Percentiles rank a stretch among this genome's conserved stretches.
phyloP scores from a whole-genome alignment of 2,888 invertebrate genomes.

The Netelia inedita region DNA sequence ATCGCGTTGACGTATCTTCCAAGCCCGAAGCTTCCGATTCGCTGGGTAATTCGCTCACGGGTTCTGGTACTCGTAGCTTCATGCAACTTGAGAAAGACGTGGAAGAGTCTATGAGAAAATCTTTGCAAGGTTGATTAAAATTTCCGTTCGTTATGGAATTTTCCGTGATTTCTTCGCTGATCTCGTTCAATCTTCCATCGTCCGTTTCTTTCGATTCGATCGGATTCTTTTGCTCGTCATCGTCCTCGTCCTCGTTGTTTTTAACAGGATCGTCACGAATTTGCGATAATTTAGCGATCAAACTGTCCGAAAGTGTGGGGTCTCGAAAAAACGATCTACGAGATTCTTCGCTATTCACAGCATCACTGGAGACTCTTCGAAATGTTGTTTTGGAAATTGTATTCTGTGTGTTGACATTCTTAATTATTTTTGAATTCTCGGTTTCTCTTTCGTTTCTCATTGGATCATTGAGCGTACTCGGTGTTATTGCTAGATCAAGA shows the following conservation, averaged over 20 bases:
- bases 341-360: conserved; percentile 4
- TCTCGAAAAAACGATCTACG: conserved; percentile 19
- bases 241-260: conserved; percentile 38
- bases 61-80: conserved; percentile 24
- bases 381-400: background rate
- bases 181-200: background rate
- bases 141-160: background rate
- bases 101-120: conserved; percentile 42
- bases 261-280: background rate
- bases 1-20: conserved; percentile 67
- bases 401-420: background rate
- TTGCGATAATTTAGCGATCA: background rate
- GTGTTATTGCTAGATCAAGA: conserved; percentile 46
- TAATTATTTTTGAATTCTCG: background rate
- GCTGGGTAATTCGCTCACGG: conserved; percentile 42
- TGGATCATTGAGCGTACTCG: background rate
- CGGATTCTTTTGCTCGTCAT: conserved; percentile 29
- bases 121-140: conserved; percentile 36
- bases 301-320: background rate
- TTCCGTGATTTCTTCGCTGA: background rate
- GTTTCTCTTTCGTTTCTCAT: background rate
- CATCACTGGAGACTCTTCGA: conserved; percentile 37
- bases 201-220: conserved; percentile 17
- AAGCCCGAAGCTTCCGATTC: conserved; percentile 54
- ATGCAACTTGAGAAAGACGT: conserved; percentile 54